These are phyloP conservation scores for Ophiodon elongatus DNA, from an alignment of 2,113 vertebrate species.

Conservation along the genomic window DNA sequence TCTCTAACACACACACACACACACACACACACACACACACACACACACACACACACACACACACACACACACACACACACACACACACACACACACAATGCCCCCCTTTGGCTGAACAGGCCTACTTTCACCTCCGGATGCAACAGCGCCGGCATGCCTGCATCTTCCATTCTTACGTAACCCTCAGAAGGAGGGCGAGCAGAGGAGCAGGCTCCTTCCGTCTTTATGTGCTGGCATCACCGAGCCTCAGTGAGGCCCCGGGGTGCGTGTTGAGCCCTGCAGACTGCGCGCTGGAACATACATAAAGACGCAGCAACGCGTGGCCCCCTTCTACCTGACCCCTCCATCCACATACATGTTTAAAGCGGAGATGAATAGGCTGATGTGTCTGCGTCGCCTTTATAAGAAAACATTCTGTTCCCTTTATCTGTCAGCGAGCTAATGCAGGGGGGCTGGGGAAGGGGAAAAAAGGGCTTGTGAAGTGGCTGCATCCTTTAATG, in stretches of 20 bases:
- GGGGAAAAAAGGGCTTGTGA: conserved; percentile 62
- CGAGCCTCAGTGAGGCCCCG: conserved; percentile 72
- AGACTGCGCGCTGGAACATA: conserved; percentile 70
- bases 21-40: conserved; percentile 34
- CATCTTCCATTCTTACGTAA: conserved; percentile 77
- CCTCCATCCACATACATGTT: conserved; percentile 66
- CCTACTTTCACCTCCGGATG: conserved; percentile 70
- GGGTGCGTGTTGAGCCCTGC: conserved; percentile 64
- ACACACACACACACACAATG: conserved; percentile 24
- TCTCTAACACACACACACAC: conserved; percentile 15
- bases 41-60: conserved; percentile 29
- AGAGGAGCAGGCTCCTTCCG: conserved; percentile 62
- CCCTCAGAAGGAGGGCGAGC: conserved; percentile 61
- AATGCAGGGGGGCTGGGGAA: conserved; percentile 58
- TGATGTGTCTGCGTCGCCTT: conserved; percentile 49
- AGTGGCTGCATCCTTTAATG: conserved; percentile 73
- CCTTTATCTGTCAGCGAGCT: conserved; percentile 68
- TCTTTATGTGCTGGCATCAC: conserved; percentile 72
- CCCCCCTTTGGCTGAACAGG: conserved; percentile 59
- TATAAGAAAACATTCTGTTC: conserved; percentile 59
- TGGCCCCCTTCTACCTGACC: conserved; percentile 49
- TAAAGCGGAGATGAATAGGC: conserved; percentile 66
- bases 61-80: conserved; percentile 39
- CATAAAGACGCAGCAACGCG: conserved; percentile 59
- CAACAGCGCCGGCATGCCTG: conserved; percentile 51